Conservation (phyloP, 2,113 vertebrate species). For the Perca flavescens region DNA sequence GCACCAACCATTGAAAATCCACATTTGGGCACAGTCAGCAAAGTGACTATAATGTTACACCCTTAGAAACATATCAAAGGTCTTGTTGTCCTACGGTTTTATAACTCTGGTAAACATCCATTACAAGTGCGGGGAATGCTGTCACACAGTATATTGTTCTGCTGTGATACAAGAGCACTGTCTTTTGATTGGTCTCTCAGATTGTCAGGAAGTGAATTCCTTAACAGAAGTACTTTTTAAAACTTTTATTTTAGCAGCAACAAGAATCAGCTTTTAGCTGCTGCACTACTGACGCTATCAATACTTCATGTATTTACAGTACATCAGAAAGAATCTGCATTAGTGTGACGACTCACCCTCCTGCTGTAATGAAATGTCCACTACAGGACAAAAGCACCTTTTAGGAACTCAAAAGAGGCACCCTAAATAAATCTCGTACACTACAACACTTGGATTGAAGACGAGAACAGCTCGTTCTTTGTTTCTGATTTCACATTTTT, state of each 20-base stretch:
- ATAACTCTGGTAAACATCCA: constrained; percentile 21
- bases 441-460: constrained; percentile 35
- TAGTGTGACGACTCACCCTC: constrained; percentile 9
- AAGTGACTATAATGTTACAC: constrained; percentile 3
- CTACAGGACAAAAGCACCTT: constrained; percentile 26
- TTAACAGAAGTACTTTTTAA: constrained; percentile 1
- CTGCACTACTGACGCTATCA: constrained; percentile 30
- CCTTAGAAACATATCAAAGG: background rate
- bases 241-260: background rate
- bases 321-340: background rate
- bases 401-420: constrained; percentile 9
- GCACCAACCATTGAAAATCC: constrained; percentile 57
- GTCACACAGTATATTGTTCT: background rate
- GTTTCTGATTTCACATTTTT: constrained; percentile 56
- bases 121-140: constrained; percentile 50
- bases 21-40: constrained; percentile 59
- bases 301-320: constrained; percentile 22
- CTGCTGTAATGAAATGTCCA: constrained; percentile 11
- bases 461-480: background rate
- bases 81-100: constrained; percentile 9
- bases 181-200: constrained; percentile 3
- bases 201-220: constrained; percentile 36
- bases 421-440: constrained; percentile 29
- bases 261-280: constrained; percentile 17
- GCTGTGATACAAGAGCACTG: background rate